Percentiles rank a stretch among this genome's conserved stretches.
Evolutionary conservation across 1,140 invertebrate species (phyloP).

Genomic region (Octopus sinensis): DNA sequence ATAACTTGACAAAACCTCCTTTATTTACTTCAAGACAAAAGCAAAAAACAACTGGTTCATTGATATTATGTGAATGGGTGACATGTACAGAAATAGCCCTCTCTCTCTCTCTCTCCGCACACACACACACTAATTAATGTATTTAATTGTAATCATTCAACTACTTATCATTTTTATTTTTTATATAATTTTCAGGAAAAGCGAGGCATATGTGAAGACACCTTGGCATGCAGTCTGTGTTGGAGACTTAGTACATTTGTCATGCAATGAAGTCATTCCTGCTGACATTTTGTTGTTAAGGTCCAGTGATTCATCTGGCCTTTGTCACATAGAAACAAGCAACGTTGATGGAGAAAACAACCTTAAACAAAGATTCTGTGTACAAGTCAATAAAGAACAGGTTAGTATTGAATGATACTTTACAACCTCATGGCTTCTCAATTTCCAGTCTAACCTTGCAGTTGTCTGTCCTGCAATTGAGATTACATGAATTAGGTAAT

Average conservation of each 20-base stretch:
- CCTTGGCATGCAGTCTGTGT: constrained; percentile 82
- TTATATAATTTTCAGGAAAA: constrained; percentile 65
- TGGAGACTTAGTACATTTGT: constrained; percentile 92
- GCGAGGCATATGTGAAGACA: constrained; percentile 77
- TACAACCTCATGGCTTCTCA: too few relatives aligned
- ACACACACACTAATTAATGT: neutral
- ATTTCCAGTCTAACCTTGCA: too few relatives aligned
- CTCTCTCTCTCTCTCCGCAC: neutral
- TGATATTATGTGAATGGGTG: too few relatives aligned
- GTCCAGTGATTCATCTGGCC: constrained; percentile 53
- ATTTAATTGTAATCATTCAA: neutral
- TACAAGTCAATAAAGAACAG: constrained; percentile 46
- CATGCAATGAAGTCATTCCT: constrained; percentile 93
- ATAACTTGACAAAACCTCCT: too few relatives aligned
- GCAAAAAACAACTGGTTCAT: too few relatives aligned
- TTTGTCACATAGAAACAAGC: constrained; percentile 60
- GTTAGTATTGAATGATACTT: neutral
- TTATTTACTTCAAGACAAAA: too few relatives aligned
- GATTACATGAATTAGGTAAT: too few relatives aligned
- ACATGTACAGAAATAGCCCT: too few relatives aligned
- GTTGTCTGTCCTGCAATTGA: too few relatives aligned
- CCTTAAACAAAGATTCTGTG: constrained; percentile 64
- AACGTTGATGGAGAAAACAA: constrained; percentile 61
- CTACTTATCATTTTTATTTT: neutral
- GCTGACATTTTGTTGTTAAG: constrained; percentile 86